A percentile compares a stretch with the other conserved stretches of the same genome.
These are phyloP conservation scores for Nomada lathburiana DNA, from an alignment of 2,888 invertebrate species.

Conservation along the genomic window DNA sequence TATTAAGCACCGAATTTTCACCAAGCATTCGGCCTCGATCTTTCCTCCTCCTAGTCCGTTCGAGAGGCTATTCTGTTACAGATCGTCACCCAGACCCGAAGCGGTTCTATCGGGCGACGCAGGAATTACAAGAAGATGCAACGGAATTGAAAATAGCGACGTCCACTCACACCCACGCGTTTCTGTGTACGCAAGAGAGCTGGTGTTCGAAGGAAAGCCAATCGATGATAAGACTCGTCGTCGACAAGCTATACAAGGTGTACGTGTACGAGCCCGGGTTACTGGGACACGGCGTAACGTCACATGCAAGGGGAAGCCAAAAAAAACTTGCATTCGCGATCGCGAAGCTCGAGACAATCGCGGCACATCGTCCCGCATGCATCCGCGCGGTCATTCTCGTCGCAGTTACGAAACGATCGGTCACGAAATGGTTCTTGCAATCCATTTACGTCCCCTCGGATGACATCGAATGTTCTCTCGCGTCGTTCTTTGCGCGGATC, in stretches of 20 bases:
- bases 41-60: background rate
- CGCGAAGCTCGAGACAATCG: constrained; percentile 52
- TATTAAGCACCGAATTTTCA: background rate
- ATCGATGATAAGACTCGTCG: constrained; percentile 54
- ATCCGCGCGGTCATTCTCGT: constrained; percentile 5
- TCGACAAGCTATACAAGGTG: constrained; percentile 36
- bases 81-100: background rate
- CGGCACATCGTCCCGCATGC: constrained; percentile 19
- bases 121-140: constrained; percentile 4
- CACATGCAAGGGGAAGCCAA: constrained; percentile 52
- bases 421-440: constrained; percentile 18
- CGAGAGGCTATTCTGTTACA: background rate
- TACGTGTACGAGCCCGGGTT: constrained; percentile 54
- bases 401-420: constrained; percentile 32
- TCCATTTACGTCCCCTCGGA: background rate
- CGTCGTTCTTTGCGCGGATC: background rate
- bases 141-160: constrained; percentile 8
- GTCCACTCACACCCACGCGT: background rate
- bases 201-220: constrained; percentile 19
- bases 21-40: background rate
- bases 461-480: background rate
- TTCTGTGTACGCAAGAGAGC: background rate
- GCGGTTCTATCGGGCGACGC: constrained; percentile 4
- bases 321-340: constrained; percentile 64
- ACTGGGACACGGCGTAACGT: constrained; percentile 60